Evolutionary conservation across 2,797 vertebrate species (phyloP), one percentile per base, ranked within the genome.

Genomic region (Malurus splendens): DNA sequence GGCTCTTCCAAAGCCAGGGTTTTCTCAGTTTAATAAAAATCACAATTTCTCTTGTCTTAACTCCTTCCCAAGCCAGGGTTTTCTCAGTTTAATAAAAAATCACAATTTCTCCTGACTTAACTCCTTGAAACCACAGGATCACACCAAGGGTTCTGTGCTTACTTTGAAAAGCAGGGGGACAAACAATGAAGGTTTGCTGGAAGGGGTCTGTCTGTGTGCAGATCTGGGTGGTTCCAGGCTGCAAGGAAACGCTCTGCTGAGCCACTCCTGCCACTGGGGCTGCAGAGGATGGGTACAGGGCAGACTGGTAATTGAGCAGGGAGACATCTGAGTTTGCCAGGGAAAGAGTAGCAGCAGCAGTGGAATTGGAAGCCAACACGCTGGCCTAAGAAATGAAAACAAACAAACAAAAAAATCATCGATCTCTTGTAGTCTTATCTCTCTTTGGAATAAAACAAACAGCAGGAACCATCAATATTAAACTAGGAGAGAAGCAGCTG

Each of bases 101-200:
- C 48, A 20, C 60, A 70, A 12, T n/a, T 44, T 25, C 57, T 48
- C 28, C 24, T 9, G 67, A 45, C 62, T 54, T 11, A 32, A 55
- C 22, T 8, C 14, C 30, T 0, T 8, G 62, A 70, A 89, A 72
- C 3, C 50, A 48, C 44, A 27, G 55, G 3, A 20, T 18, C 33
- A 22, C 16, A 56, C 45, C 11, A 22, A 45, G 51, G 38, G 12
- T 27, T 68, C 67, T 62, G 5, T 2, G 62, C 97, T 98, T 96
- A 99, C 99, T 98, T 95, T 99, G 99, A 94, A 99, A 99, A 94
- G 98, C 98, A 55, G 99, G 98, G 45, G 99, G 99, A 89, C 99
- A 99, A 18, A 99, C 99, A 48, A 99, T 99, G 96, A 99, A 99
- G 0, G 99, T 99, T 86, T 99, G 99, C 92, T 99, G 99, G 97